Conservation (phyloP, 2,888 invertebrate species). For the Trichogramma evanescens region DNA sequence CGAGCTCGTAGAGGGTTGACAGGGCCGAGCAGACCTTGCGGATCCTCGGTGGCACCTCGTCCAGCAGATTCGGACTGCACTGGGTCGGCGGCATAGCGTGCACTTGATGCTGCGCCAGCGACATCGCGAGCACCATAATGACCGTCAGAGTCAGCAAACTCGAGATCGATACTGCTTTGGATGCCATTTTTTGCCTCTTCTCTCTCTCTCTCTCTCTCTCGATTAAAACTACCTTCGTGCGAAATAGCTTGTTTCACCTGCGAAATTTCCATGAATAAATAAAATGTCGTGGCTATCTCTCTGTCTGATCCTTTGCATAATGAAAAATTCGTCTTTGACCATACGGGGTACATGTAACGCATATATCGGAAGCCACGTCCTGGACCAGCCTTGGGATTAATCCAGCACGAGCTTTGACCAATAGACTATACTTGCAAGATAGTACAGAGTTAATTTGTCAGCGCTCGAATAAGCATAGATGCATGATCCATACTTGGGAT, state of each 20-base stretch:
- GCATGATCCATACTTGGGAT: no score
- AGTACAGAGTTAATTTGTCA: no score
- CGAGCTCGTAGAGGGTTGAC: conserved; percentile 59
- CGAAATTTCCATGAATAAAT: background rate
- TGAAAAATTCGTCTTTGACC: no score
- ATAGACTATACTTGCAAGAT: no score
- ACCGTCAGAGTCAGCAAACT: no score
- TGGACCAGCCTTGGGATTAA: no score
- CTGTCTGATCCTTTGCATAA: background rate
- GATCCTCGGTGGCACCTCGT: conserved; percentile 59
- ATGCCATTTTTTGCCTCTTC: background rate
- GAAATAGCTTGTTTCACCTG: no score
- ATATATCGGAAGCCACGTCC: no score
- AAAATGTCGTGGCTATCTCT: background rate
- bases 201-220: background rate
- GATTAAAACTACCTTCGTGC: no score
- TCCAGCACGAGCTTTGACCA: no score
- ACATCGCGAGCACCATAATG: background rate
- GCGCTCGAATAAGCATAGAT: no score
- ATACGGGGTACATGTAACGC: no score
- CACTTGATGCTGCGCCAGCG: background rate
- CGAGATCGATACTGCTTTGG: background rate
- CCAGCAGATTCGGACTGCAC: conserved; percentile 55
- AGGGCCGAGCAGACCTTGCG: conserved; percentile 60
- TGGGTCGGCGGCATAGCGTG: conserved; percentile 48